Base-by-base conservation (phyloP, 2,888 invertebrate species). In the Drosophila longiperda region DNA sequence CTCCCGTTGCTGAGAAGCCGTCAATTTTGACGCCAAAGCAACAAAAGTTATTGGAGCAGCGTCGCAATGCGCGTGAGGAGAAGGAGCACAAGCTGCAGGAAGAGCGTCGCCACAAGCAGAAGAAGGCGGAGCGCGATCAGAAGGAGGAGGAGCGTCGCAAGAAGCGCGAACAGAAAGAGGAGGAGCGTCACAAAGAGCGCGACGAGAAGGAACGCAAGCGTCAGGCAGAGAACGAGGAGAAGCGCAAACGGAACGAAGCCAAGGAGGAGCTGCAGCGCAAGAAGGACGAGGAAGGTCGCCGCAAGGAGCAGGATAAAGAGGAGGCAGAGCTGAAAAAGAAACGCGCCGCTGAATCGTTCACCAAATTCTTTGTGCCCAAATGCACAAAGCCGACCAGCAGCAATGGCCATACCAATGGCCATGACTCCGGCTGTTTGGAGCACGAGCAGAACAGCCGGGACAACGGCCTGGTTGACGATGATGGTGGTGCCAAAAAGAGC, bases 331-430 rank as follows among this genome's bases (percentile, higher is more conserved):
- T 95, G 15, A 96, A 96, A 81, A 96, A 96, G 89, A 96, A 96
- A 80, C 97, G 97, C 89, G 95, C 95, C 0, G 96, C 96, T 0
- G 95, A 96, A 61, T 96, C 95, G 7, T 98, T 98, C 90, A 96
- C 94, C 0, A 97, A 96, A 87, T 98, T 98, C 92, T 98, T 98
- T 92, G 95, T 96, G 0, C 94, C 90, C 52, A 91, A 94, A 15
- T 94, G 93, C 68, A 93, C 93, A 3, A 92, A 92, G 66, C 76
- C 40, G 0, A 65, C 38, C 12, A n/a, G 12, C 8, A 38, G 38
- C 11, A 45, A 3, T 12, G 1, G 42, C 20, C 12, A 45, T 45
- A 45, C 12, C n/a, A 45, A 45, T 45, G 23, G 45, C 45, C 23
- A 45, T 3, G 7, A 29, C 26, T 53, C 38, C 8, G 59, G 45